Evolutionary conservation across 2,113 vertebrate genomes (phyloP).

Genomic region (Mola mola): DNA sequence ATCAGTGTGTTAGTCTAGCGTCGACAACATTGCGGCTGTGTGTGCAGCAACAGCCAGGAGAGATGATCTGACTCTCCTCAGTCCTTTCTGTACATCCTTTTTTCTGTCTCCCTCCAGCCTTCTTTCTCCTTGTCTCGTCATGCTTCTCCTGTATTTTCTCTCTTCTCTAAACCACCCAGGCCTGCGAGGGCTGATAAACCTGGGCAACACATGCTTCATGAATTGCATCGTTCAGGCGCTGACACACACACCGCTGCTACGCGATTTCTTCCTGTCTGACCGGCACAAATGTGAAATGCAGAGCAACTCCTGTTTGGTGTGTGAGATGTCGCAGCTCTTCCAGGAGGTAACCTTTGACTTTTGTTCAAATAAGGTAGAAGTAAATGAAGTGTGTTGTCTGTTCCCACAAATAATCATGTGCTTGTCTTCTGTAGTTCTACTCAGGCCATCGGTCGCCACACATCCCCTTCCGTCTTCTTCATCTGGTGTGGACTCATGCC

Average conservation of each 20-base stretch:
- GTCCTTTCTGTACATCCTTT: background rate
- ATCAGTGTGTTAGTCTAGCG: no score
- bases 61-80: conserved; percentile 9
- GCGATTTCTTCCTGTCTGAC: conserved; percentile 98
- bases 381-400: background rate
- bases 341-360: conserved; percentile 85
- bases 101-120: background rate
- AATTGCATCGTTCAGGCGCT: conserved; percentile 98
- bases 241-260: conserved; percentile 94
- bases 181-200: conserved; percentile 93
- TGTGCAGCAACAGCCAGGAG: conserved; percentile 32
- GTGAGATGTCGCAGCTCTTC: conserved; percentile 97
- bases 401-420: background rate
- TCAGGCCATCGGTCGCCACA: conserved; percentile 98
- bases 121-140: background rate
- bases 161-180: conserved; percentile 71
- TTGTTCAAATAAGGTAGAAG: background rate
- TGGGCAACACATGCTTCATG: conserved; percentile 98
- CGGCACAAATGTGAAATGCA: conserved; percentile 98
- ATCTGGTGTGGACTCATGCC: conserved; percentile 98
- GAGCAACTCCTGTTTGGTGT: conserved; percentile 96
- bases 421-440: conserved; percentile 87
- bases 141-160: background rate
- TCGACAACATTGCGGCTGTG: no score
- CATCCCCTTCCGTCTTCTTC: conserved; percentile 97